phyloP scores from a whole-genome alignment of 2,797 vertebrate genomes.

The Eulemur coronatus region DNA sequence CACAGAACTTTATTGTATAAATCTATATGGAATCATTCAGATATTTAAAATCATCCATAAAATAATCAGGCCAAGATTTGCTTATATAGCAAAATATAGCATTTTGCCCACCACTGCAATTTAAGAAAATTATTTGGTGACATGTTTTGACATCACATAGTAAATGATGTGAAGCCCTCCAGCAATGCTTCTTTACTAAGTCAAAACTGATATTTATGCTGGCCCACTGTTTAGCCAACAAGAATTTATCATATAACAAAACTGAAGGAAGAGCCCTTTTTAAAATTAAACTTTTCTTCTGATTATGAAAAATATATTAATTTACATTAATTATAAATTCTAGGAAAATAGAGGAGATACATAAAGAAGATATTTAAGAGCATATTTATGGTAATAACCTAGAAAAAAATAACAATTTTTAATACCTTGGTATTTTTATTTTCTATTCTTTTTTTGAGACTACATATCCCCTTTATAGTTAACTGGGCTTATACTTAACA shows the following conservation, averaged over 20 bases:
- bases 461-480: not conserved
- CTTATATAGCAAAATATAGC: not conserved
- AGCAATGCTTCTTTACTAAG: not conserved
- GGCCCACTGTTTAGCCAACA: not conserved
- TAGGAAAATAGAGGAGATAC: not conserved
- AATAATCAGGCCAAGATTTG: not conserved
- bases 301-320: not conserved
- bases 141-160: not conserved
- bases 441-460: not conserved
- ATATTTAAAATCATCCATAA: slow-evolving; percentile 1
- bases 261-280: not conserved
- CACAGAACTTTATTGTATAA: not conserved
- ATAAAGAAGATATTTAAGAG: not conserved
- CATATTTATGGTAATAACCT: not conserved
- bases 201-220: not conserved
- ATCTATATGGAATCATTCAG: not conserved
- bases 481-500: not conserved
- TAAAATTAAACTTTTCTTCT: not conserved
- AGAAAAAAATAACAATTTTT: not conserved
- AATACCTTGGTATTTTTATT: not conserved
- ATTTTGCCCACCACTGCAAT: not conserved
- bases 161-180: not conserved
- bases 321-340: not conserved
- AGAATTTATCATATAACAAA: not conserved
- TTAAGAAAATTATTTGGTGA: not conserved